phyloP scores from a whole-genome alignment of 2,888 invertebrate species.

The Gortyna flavago region DNA sequence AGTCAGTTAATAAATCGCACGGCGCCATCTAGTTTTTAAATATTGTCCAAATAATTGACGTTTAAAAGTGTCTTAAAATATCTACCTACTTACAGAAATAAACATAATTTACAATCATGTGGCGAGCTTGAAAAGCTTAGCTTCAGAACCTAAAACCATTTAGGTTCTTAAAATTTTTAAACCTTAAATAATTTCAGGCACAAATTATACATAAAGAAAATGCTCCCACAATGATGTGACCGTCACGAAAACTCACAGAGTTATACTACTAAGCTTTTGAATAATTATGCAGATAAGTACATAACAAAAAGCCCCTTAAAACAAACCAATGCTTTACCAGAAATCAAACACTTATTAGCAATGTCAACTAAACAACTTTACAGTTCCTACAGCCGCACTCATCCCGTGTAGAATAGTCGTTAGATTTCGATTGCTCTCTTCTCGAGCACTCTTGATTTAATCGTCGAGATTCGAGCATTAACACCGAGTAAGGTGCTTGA shows the following conservation, averaged over 20 bases:
- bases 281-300: background rate
- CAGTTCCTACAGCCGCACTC: conserved; percentile 41
- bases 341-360: conserved; percentile 51
- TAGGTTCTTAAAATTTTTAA: background rate
- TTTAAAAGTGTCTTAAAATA: background rate
- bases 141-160: background rate
- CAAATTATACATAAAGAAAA: background rate
- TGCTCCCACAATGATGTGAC: background rate
- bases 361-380: conserved; percentile 49
- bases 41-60: background rate
- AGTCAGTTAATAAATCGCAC: background rate
- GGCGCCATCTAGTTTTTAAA: background rate
- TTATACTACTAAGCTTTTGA: background rate
- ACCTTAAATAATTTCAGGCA: background rate
- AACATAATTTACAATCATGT: background rate
- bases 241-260: background rate
- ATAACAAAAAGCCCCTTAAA: background rate
- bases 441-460: conserved; percentile 67
- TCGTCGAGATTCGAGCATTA: conserved; percentile 76
- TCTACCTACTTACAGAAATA: background rate
- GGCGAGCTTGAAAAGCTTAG: too few species aligned
- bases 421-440: conserved; percentile 68
- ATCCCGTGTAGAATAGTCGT: conserved; percentile 49
- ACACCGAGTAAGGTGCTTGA: conserved; percentile 62
- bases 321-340: conserved; percentile 21